Base-by-base conservation (phyloP, 2,888 invertebrate species). In the Acleris laterana region DNA sequence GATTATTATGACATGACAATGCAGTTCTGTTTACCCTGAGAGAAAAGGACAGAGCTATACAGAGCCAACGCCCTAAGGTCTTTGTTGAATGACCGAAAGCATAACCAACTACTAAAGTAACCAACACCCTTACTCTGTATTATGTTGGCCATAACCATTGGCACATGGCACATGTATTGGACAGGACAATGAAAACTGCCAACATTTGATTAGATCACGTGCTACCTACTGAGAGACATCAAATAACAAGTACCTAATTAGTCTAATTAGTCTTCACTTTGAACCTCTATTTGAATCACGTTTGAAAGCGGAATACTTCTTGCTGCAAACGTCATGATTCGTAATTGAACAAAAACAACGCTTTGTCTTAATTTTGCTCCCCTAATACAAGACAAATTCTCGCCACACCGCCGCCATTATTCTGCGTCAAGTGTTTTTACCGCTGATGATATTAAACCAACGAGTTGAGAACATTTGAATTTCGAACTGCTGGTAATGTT, bases 281-380 rank as follows among this genome's bases (percentile, higher is more conserved):
- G n/a, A 46, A 48, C 38, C 52, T 48, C 32, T 22, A 20, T 25
- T 46, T 52, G 22, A 51, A 28, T 16, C 57, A 48, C 52, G 52
- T 38, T 63, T 58, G 58, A 2, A 32, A 52, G 50, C 51, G 46
- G 38, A 32, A 53, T 53, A 17, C 13, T 22, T 46, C 32, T 22
- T 44, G 20, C 32, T 62, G 32, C 17, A 50, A 49, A 38, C 63
- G 57, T 52, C 63, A 58, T 46, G 63, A 58, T 46, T 63, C 46
- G 46, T 58, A 63, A 63, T 63, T 63, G 63, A 63, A 63, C 58
- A 63, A 58, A 59, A 58, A 63, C 48, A 63, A 59, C 52, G 32
- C 38, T 63, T 48, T 48, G 32, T 63, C 63, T 63, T 63, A 52
- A 63, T 63, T 63, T 17, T 44, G 28, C 42, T 17, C 32, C 53